A percentile compares a stretch with the other conserved stretches of the same genome.
Evolutionary conservation across 1,140 invertebrate species (phyloP).

Genomic region (Bombyx mori): ASM3026992v2 NC_085134.1:155001-155500

Average conservation of each 20-base stretch:
- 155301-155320: slow-evolving; percentile 49
- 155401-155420: too few relatives aligned
- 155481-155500: too few relatives aligned
- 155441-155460: too few relatives aligned
- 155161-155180: not conserved
- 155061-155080: slow-evolving; percentile 47
- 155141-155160: not conserved
- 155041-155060: slow-evolving; percentile 64
- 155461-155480: too few relatives aligned
- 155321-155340: slow-evolving; percentile 54
- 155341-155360: too few relatives aligned
- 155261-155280: slow-evolving; percentile 37
- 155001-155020: slow-evolving; percentile 39
- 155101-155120: slow-evolving; percentile 21
- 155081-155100: slow-evolving; percentile 32
- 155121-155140: slow-evolving; percentile 19
- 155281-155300: slow-evolving; percentile 53
- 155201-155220: slow-evolving; percentile 1
- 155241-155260: slow-evolving; percentile 17
- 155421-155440: too few relatives aligned
- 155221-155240: not conserved
- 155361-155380: too few relatives aligned
- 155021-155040: slow-evolving; percentile 51
- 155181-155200: not conserved
- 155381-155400: too few relatives aligned